phyloP scores from a whole-genome alignment of 2,888 invertebrate species.

The Pyrocoelia pectoralis region DNA sequence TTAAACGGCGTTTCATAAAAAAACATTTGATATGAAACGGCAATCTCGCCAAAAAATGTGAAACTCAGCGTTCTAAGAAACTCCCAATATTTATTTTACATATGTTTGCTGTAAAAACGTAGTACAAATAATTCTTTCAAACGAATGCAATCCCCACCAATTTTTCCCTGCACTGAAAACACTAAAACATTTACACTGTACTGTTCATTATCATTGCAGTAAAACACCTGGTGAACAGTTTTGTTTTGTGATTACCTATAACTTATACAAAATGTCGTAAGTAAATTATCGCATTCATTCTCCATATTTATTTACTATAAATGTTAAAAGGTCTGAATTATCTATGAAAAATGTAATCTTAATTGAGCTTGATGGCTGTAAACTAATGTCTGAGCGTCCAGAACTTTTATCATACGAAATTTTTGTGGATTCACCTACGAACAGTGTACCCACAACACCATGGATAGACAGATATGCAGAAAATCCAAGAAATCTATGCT shows the following conservation, averaged over 20 bases:
- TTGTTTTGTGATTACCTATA: not conserved
- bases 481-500: slow-evolving; percentile 1
- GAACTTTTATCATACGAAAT: not conserved
- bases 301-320: not conserved
- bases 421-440: not conserved
- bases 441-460: not conserved
- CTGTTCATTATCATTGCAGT: no score
- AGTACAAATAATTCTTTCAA: no score
- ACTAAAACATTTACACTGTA: no score
- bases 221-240: not conserved
- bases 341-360: not conserved
- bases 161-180: no score
- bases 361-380: not conserved
- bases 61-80: no score
- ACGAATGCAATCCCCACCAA: no score
- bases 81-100: no score
- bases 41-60: no score
- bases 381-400: not conserved
- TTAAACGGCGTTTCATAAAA: no score
- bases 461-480: not conserved
- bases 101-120: no score
- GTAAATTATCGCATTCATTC: not conserved
- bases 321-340: not conserved
- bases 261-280: not conserved
- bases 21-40: no score